Evolutionary conservation across 1,140 invertebrate genomes (phyloP).

Genomic region (Marisa cornuarietis): DNA sequence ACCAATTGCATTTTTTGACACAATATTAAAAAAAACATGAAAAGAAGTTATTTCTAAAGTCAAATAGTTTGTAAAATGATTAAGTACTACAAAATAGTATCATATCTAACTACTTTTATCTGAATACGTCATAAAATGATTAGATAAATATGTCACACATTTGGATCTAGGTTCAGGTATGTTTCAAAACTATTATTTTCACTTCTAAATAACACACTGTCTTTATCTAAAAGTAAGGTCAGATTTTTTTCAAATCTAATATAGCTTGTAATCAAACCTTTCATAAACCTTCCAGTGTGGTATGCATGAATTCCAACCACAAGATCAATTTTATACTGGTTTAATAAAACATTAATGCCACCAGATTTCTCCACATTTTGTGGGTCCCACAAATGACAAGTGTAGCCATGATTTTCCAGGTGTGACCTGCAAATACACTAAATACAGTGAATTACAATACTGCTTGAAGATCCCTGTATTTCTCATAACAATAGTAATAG

Average conservation of each 20-base stretch:
- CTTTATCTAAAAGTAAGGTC: background rate
- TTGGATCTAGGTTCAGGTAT: too few species aligned
- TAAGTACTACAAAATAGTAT: too few species aligned
- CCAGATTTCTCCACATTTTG: slow-evolving; percentile 13
- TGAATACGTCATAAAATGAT: too few species aligned
- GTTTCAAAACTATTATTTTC: background rate
- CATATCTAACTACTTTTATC: too few species aligned
- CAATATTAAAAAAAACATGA: too few species aligned
- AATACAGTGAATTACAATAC: background rate
- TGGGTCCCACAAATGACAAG: slow-evolving; percentile 22
- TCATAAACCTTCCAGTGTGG: slow-evolving; percentile 22
- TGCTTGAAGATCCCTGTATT: too few species aligned
- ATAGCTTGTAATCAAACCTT: slow-evolving; percentile 7
- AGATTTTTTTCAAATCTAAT: background rate
- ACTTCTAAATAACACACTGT: background rate
- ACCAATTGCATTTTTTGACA: too few species aligned
- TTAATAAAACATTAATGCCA: slow-evolving; percentile 11
- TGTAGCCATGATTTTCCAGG: slow-evolving; percentile 17
- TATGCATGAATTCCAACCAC: slow-evolving; percentile 33
- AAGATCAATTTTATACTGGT: slow-evolving; percentile 15
- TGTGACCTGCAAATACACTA: slow-evolving; percentile 18
- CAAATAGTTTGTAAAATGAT: too few species aligned
- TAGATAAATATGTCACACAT: too few species aligned
- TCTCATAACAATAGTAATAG: too few species aligned
- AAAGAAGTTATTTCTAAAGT: too few species aligned